These are phyloP conservation scores for Acanthosepion esculentum DNA, from an alignment of 2,888 invertebrate species.

Conservation along the genomic window DNA sequence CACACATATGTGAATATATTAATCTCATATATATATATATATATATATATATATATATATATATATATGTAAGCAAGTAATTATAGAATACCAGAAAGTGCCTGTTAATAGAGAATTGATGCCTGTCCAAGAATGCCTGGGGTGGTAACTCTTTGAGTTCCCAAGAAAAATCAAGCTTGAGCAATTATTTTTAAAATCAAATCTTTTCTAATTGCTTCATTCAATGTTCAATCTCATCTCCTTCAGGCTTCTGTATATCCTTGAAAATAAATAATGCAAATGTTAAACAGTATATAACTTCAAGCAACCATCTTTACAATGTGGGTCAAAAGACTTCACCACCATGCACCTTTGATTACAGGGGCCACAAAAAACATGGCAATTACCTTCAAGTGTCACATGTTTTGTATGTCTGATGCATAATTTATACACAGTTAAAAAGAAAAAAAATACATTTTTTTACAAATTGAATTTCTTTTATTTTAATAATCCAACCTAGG, in stretches of 20 bases:
- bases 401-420: too few species aligned
- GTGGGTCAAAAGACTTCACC: neutral
- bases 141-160: neutral
- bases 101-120: neutral
- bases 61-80: neutral
- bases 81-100: neutral
- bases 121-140: neutral
- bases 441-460: too few species aligned
- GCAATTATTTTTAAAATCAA: neutral
- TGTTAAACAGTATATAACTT: neutral
- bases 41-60: neutral
- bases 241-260: neutral
- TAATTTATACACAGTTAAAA: too few species aligned
- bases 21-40: neutral
- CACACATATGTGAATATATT: too few species aligned
- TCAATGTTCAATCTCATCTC: neutral
- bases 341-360: neutral
- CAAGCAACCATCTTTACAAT: neutral
- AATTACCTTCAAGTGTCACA: neutral
- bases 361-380: neutral
- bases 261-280: neutral
- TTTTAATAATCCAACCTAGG: neutral
- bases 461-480: neutral
- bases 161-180: neutral
- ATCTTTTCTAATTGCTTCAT: conserved; percentile 20